These are phyloP conservation scores for Sphaerophoria taeniata DNA, from an alignment of 2,888 invertebrate species.

Conservation along the genomic window DNA sequence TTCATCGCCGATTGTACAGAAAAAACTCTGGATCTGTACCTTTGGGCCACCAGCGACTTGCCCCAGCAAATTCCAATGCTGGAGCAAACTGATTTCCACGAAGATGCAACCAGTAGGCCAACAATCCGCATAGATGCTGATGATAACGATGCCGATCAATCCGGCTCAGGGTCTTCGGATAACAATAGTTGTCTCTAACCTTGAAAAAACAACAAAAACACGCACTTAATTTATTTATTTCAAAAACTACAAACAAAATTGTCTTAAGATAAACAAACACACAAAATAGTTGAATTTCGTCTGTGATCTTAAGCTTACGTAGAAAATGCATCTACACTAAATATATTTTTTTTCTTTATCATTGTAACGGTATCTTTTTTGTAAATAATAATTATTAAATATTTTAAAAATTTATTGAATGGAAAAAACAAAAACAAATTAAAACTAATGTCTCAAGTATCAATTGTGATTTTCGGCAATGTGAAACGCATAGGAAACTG, in stretches of 20 bases:
- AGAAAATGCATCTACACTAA: constrained; percentile 33
- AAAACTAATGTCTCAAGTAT: constrained; percentile 34
- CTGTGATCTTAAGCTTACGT: constrained; percentile 71
- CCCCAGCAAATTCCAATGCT: constrained; percentile 88
- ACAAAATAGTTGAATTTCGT: constrained; percentile 41
- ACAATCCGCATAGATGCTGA: constrained; percentile 4
- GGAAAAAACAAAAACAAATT: not conserved
- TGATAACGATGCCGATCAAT: constrained; percentile 32
- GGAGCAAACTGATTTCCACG: constrained; percentile 80
- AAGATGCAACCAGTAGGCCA: constrained; percentile 17
- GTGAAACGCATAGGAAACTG: not conserved
- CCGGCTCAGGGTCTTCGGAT: constrained; percentile 52
- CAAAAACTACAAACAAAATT: not conserved
- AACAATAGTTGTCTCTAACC: constrained; percentile 19
- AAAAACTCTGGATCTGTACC: constrained; percentile 92
- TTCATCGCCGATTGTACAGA: constrained; percentile 98
- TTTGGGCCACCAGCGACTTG: constrained; percentile 92
- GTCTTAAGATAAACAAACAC: constrained; percentile 33
- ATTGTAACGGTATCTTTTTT: not conserved
- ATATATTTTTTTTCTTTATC: constrained; percentile 58
- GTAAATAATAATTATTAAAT: not conserved
- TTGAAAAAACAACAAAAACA: no score
- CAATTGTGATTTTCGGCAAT: constrained; percentile 43
- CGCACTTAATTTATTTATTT: constrained; percentile 12
- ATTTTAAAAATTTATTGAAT: not conserved